These are phyloP conservation scores for Epistrophe eligans DNA, from an alignment of 2,888 invertebrate genomes.

Conservation along the genomic window DNA sequence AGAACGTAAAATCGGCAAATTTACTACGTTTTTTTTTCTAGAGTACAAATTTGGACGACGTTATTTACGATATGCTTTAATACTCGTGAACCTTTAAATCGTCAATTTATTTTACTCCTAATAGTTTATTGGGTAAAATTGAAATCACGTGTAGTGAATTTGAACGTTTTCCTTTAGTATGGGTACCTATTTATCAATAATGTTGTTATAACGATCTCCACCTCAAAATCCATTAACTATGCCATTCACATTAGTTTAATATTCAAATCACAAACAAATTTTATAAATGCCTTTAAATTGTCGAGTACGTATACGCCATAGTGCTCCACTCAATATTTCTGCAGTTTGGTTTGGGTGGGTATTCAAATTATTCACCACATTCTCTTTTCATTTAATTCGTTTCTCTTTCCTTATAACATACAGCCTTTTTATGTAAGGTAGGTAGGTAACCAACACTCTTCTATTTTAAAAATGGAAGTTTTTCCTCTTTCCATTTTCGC, in stretches of 20 bases:
- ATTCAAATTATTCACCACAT: constrained; percentile 52
- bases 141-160: neutral
- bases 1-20: too few species aligned
- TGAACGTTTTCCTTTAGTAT: neutral
- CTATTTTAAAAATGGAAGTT: constrained; percentile 51
- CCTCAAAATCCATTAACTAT: constrained; percentile 9
- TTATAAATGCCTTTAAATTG: constrained; percentile 15
- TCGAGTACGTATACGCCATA: constrained; percentile 56
- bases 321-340: constrained; percentile 26
- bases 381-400: constrained; percentile 43
- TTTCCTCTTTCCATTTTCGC: constrained; percentile 36
- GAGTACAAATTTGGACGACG: too few species aligned
- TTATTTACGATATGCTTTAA: too few species aligned
- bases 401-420: constrained; percentile 26
- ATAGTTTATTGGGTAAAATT: too few species aligned
- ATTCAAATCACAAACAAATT: constrained; percentile 58
- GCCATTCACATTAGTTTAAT: constrained; percentile 31
- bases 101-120: too few species aligned
- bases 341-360: neutral
- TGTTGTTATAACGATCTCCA: neutral
- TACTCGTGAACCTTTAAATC: too few species aligned
- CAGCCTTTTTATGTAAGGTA: neutral
- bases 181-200: too few species aligned
- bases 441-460: constrained; percentile 22
- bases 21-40: too few species aligned